Evolutionary conservation across 1,140 invertebrate species (phyloP).

Genomic region (Alviniconcha marisindica): DNA sequence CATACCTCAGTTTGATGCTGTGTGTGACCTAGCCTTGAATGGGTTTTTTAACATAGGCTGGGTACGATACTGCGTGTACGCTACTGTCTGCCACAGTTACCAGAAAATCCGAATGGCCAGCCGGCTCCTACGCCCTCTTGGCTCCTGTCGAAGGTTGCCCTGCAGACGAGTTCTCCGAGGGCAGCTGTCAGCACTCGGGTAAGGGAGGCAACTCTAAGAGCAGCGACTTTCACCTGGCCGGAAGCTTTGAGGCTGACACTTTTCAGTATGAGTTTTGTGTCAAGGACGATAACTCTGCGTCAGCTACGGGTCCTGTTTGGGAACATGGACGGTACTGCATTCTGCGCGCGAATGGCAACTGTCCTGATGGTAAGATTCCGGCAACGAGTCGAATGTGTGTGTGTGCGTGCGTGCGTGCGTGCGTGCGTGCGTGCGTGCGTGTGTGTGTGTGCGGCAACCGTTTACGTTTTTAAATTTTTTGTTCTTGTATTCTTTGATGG

Average conservation of each 20-base stretch:
- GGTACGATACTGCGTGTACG: background rate
- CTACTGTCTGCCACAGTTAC: background rate
- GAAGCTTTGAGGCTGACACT: slow-evolving; percentile 10
- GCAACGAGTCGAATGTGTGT: background rate
- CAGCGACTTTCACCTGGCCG: slow-evolving; percentile 24
- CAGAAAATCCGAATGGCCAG: slow-evolving; percentile 13
- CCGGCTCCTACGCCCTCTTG: slow-evolving; percentile 23
- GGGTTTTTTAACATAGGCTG: background rate
- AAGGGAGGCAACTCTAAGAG: slow-evolving; percentile 9
- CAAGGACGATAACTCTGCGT: background rate
- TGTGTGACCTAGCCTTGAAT: background rate
- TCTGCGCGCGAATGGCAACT: background rate
- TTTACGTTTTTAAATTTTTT: too few species aligned
- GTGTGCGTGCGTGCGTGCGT: too few species aligned
- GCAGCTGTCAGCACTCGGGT: slow-evolving; percentile 15
- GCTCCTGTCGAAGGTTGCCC: slow-evolving; percentile 31
- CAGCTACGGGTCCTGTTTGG: slow-evolving; percentile 3
- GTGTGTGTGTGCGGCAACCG: too few species aligned
- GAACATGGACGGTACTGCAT: slow-evolving; percentile 28
- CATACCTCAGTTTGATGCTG: background rate
- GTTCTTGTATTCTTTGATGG: too few species aligned
- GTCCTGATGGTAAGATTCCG: slow-evolving; percentile 20
- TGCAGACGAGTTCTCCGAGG: background rate
- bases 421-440: too few species aligned
- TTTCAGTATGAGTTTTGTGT: slow-evolving; percentile 36